Percentiles rank a stretch among this genome's conserved stretches.
phyloP scores from a whole-genome alignment of 2,797 vertebrate genomes.

The Micromesistius poutassou region DNA sequence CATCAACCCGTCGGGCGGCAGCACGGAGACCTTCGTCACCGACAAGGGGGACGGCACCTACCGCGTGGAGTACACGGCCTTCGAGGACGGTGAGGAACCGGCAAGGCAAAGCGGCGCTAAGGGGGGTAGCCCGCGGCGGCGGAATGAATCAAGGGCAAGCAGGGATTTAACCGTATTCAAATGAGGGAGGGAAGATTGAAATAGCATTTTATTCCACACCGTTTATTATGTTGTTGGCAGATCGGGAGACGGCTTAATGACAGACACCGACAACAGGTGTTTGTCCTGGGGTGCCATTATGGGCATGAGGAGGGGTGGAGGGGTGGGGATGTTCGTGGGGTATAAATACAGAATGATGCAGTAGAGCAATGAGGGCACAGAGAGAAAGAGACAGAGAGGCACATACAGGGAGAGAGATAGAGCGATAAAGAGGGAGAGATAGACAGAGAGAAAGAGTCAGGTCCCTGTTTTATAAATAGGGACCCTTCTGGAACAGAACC shows the following conservation, averaged over 20 bases:
- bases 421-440: conserved; percentile 10
- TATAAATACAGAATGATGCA: conserved; percentile 75
- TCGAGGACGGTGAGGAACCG: conserved; percentile 84
- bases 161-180: background rate
- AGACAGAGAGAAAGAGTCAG: conserved; percentile 41
- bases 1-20: conserved; percentile 84
- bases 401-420: conserved; percentile 38
- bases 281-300: conserved; percentile 39
- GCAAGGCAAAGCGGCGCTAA: background rate
- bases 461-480: conserved; percentile 67
- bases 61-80: conserved; percentile 92
- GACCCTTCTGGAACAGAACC: conserved; percentile 65
- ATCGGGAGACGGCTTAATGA: conserved; percentile 25
- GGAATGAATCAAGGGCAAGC: background rate
- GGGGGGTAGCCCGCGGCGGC: background rate
- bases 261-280: conserved; percentile 55
- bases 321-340: conserved; percentile 41
- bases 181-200: background rate
- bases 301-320: conserved; percentile 49
- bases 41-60: conserved; percentile 93
- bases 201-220: background rate
- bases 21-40: conserved; percentile 81
- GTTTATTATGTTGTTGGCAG: conserved; percentile 4
- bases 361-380: conserved; percentile 62
- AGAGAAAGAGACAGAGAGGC: conserved; percentile 58